phyloP scores from a whole-genome alignment of 2,113 vertebrate species.

The Carassius carassius region DNA sequence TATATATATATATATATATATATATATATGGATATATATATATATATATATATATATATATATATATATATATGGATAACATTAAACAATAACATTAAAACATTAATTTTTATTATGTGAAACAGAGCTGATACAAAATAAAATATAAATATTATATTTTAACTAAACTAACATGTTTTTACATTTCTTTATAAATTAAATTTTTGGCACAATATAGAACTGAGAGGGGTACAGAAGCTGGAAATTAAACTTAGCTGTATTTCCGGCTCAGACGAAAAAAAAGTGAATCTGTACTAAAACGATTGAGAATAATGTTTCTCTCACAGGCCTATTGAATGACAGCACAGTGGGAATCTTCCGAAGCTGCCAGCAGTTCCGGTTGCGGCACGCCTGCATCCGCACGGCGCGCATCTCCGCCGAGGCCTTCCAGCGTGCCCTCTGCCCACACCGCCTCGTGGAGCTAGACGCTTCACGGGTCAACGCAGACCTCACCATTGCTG shows the following conservation, averaged over 20 bases:
- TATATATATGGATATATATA: too few species aligned
- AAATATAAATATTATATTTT: too few species aligned
- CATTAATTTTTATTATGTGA: too few species aligned
- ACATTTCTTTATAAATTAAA: too few species aligned
- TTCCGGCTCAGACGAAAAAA: neutral
- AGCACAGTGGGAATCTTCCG: constrained; percentile 94
- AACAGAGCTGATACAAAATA: too few species aligned
- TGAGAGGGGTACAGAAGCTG: neutral
- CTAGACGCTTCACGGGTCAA: constrained; percentile 94
- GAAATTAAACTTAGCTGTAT: neutral
- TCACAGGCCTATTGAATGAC: constrained; percentile 91
- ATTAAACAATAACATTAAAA: too few species aligned
- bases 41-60: too few species aligned
- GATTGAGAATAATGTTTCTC: constrained; percentile 1
- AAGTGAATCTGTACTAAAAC: neutral
- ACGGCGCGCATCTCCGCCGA: constrained; percentile 95
- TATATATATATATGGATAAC: too few species aligned
- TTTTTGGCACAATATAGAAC: neutral
- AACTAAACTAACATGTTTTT: too few species aligned
- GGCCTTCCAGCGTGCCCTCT: constrained; percentile 92
- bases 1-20: too few species aligned
- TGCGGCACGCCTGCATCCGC: constrained; percentile 92
- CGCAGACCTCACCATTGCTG: constrained; percentile 94
- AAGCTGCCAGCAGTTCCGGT: constrained; percentile 85
- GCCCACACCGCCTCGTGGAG: constrained; percentile 92